Evolutionary conservation across 2,113 vertebrate genomes (phyloP), one percentile per base, ranked within the genome.

Genomic region (Thinocorus orbignyianus): DNA sequence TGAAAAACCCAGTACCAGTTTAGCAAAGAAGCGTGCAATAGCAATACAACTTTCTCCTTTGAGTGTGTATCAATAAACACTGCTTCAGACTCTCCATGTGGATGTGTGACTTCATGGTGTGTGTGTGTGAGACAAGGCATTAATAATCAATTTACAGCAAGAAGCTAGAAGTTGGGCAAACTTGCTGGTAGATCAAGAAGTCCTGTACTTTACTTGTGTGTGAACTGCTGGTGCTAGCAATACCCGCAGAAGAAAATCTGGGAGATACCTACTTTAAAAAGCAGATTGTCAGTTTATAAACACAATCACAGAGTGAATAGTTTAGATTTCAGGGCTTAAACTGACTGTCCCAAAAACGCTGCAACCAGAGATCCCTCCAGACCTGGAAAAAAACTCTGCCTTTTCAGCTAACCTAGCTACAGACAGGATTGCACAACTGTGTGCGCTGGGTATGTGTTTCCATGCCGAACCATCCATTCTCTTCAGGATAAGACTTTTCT

Each of bases 381-480:
- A 70, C 33, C 7, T 35, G 49, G 11, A 55, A 71, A 7, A 93
- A 92, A 87, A 71, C 8, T 14, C 1, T 18, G 25, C 6, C 12
- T 90, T 90, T 93, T 52, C 70, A 72, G 39, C 33, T 57, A 23
- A 49, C 19, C 7, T 73, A 12, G 60, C 17, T 31, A 26, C 55
- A 48, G 62, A 35, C 19, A 80, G n/a, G 48, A 54, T 10, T 57
- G 46, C 23, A 51, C 8, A 37, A 46, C 9, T 44, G 7, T 19
- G 30, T 41, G 12, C 55, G 28, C 54, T 54, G 17, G 0, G 0
- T 35, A 33, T 3, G 6, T 39, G 23, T 26, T 64, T 81, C 55
- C 19, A 1, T 1, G 1, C 58, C 79, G 48, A 72, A 30, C 7
- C 4, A 10, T 69, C 61, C 23, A 17, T 23, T 17, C 2, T 2